Evolutionary conservation across 2,797 vertebrate genomes (phyloP).

Genomic region (Pterois miles): DNA sequence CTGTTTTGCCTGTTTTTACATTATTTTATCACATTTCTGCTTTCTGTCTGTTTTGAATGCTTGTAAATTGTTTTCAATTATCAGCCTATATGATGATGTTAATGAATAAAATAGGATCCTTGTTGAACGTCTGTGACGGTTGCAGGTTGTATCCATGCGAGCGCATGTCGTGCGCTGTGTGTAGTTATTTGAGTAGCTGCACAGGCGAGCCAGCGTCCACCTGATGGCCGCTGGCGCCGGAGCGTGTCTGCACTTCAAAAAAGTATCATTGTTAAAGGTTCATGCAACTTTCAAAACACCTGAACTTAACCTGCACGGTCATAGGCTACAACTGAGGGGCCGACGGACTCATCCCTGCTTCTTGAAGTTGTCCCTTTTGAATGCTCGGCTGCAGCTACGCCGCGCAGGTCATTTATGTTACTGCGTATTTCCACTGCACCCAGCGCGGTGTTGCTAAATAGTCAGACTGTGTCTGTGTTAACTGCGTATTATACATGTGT

Average conservation of each 20-base stretch:
- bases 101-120: too few relatives aligned
- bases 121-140: background rate
- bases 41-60: background rate
- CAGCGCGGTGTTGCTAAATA: background rate
- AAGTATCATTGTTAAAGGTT: background rate
- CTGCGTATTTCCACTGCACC: background rate
- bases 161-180: background rate
- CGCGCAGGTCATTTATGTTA: background rate
- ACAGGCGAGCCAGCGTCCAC: background rate
- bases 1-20: background rate
- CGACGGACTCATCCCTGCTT: background rate
- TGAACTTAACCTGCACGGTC: background rate
- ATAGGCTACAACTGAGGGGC: background rate
- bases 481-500: background rate
- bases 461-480: background rate
- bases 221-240: slow-evolving; percentile 2
- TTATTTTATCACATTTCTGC: background rate
- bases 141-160: background rate
- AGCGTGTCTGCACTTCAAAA: slow-evolving; percentile 2
- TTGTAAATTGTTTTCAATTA: background rate
- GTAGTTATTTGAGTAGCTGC: background rate
- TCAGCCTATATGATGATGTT: background rate
- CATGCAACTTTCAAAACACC: background rate
- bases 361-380: background rate
- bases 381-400: background rate